A percentile compares a stretch with the other conserved stretches of the same genome.
phyloP scores from a whole-genome alignment of 2,797 vertebrate species.

The Bothrops alternatus region DNA sequence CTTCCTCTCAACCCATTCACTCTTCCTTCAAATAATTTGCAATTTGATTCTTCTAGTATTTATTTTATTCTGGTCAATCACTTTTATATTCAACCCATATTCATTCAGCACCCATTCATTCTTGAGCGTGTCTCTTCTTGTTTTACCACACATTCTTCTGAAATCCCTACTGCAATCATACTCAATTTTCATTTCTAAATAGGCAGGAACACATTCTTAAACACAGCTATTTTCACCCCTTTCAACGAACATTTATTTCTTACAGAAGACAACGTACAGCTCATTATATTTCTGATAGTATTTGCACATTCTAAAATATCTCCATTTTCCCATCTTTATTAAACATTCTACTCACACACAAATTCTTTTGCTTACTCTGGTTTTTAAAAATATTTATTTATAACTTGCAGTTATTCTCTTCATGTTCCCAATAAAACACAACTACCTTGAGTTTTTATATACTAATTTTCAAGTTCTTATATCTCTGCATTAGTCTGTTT shows the following conservation, averaged over 20 bases:
- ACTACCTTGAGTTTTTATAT: neutral
- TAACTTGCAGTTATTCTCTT: neutral
- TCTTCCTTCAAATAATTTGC: neutral
- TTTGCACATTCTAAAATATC: neutral
- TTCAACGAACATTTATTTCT: neutral
- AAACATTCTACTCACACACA: neutral
- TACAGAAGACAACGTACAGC: neutral
- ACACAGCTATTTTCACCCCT: neutral
- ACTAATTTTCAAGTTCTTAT: neutral
- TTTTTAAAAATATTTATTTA: neutral
- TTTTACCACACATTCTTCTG: neutral
- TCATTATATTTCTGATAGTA: neutral
- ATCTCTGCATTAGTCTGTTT: neutral
- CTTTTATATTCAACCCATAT: neutral
- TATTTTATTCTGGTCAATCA: neutral
- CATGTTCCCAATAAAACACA: neutral
- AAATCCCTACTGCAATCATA: neutral
- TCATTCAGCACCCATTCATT: neutral
- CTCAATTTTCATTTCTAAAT: neutral
- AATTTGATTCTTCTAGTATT: neutral
- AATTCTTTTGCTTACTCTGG: neutral
- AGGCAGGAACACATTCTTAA: neutral
- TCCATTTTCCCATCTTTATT: neutral
- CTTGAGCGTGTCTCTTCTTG: neutral
- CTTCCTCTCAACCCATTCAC: neutral